Base-by-base conservation (phyloP, 2,888 invertebrate genomes). In the Clunio marinus region DNA sequence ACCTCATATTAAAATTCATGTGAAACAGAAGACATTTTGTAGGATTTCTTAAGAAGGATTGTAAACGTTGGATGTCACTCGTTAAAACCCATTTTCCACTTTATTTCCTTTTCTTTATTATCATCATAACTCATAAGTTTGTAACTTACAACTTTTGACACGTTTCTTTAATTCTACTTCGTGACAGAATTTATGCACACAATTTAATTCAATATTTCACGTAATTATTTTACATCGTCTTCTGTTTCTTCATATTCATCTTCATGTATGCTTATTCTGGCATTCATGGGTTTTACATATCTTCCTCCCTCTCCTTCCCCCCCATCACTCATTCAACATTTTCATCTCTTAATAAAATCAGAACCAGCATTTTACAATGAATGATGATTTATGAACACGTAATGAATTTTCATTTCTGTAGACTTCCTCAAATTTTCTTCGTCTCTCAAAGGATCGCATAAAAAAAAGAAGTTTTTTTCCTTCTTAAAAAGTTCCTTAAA, bases 371-470 rank as follows among this genome's bases (percentile, higher is more conserved):
- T 41, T 41, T 15, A 15, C 41, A 41, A 41, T 41, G 41, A 41
- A 41, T 3, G 15, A 41, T 41, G 41, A 41, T 41, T 41, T 41
- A 41, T 41, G 41, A 41, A 8, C 7, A 41, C 41, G n/a, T 41
- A 41, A 41, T 41, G 41, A 41, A 41, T 41, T 41, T 41, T 41
- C 41, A 41, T 41, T 41, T n/a, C n/a, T n/a, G n/a, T n/a, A n/a
- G n/a, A n/a, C n/a, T n/a, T n/a, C n/a, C n/a, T n/a, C n/a, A n/a
- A n/a, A n/a, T n/a, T n/a, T n/a, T n/a, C n/a, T n/a, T n/a, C n/a
- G n/a, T n/a, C n/a, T n/a, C n/a, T n/a, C n/a, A n/a, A n/a, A n/a
- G n/a, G n/a, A n/a, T n/a, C n/a, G n/a, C n/a, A n/a, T n/a, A n/a
- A n/a, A n/a, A n/a, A n/a, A n/a, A n/a, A n/a, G n/a, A n/a, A n/a